Evolutionary conservation across 1,140 invertebrate genomes (phyloP).

Genomic region (Drosophila ercepeae): DNA sequence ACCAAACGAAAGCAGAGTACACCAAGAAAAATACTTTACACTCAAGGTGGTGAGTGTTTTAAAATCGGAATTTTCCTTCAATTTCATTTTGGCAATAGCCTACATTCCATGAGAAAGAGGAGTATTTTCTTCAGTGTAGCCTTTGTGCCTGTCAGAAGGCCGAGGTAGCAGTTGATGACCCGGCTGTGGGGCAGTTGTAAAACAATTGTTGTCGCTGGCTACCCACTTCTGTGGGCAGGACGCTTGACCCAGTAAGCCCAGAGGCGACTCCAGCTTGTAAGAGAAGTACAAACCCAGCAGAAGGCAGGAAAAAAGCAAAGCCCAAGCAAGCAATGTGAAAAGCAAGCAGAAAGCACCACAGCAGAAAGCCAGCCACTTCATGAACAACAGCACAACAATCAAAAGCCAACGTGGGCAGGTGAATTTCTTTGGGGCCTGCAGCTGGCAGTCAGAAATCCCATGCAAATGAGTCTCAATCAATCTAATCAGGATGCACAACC

Average conservation of each 20-base stretch:
- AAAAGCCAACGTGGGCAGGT: slow-evolving; percentile 13
- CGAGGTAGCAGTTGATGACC: slow-evolving; percentile 32
- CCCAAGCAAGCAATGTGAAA: slow-evolving; percentile 30
- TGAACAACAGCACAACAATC: slow-evolving; percentile 47
- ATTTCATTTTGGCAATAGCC: no score
- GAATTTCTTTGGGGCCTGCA: slow-evolving; percentile 18
- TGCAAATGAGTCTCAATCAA: slow-evolving; percentile 46
- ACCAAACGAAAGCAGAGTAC: neutral
- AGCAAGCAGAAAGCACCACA: slow-evolving; percentile 7
- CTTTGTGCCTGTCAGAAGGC: slow-evolving; percentile 21
- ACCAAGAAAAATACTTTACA: neutral
- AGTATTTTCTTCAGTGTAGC: neutral
- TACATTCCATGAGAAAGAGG: no score
- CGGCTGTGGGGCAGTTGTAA: slow-evolving; percentile 18
- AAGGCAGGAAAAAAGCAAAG: neutral
- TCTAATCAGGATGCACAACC: slow-evolving; percentile 43
- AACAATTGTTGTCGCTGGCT: slow-evolving; percentile 73
- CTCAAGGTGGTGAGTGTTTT: neutral
- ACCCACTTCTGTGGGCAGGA: slow-evolving; percentile 46
- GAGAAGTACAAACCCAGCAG: neutral
- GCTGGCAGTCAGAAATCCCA: slow-evolving; percentile 25
- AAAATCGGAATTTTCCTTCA: neutral
- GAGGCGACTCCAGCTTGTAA: slow-evolving; percentile 17
- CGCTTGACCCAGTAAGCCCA: slow-evolving; percentile 71
- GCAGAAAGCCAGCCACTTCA: slow-evolving; percentile 49